phyloP scores from a whole-genome alignment of 1,140 invertebrate species.

The Steinernema khuongi region DNA sequence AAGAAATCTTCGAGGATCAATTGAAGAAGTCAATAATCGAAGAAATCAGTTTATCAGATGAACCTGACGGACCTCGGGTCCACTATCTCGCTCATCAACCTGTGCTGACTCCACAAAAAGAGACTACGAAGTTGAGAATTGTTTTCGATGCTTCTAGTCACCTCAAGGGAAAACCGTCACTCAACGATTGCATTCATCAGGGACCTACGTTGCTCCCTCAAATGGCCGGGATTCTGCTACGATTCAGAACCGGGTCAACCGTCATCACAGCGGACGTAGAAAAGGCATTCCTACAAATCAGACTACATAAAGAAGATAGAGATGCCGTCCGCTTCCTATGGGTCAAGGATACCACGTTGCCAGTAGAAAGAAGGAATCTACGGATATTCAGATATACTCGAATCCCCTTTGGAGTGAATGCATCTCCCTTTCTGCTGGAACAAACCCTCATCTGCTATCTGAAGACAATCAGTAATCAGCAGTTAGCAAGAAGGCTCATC shows the following conservation, averaged over 20 bases:
- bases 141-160: slow-evolving; percentile 59
- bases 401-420: slow-evolving; percentile 32
- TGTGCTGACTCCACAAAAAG: slow-evolving; percentile 46
- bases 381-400: slow-evolving; percentile 15
- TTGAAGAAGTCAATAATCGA: slow-evolving; percentile 22
- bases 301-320: slow-evolving; percentile 19
- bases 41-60: background rate
- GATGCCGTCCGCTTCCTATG: slow-evolving; percentile 35
- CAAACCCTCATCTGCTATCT: slow-evolving; percentile 20
- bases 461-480: background rate
- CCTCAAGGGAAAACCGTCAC: slow-evolving; percentile 40
- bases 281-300: slow-evolving; percentile 35
- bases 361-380: slow-evolving; percentile 4
- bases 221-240: slow-evolving; percentile 17
- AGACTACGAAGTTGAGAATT: slow-evolving; percentile 54
- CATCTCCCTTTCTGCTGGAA: slow-evolving; percentile 21
- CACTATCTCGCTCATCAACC: slow-evolving; percentile 62
- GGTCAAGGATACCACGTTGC: slow-evolving; percentile 22
- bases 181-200: slow-evolving; percentile 55
- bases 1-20: slow-evolving; percentile 29
- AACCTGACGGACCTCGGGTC: slow-evolving; percentile 1
- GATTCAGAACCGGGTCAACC: slow-evolving; percentile 9
- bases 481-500: background rate
- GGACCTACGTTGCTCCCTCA: slow-evolving; percentile 26
- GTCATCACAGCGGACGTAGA: slow-evolving; percentile 28